These are phyloP conservation scores for Hycleus cichorii DNA, from an alignment of 1,140 invertebrate species.

Conservation along the genomic window DNA sequence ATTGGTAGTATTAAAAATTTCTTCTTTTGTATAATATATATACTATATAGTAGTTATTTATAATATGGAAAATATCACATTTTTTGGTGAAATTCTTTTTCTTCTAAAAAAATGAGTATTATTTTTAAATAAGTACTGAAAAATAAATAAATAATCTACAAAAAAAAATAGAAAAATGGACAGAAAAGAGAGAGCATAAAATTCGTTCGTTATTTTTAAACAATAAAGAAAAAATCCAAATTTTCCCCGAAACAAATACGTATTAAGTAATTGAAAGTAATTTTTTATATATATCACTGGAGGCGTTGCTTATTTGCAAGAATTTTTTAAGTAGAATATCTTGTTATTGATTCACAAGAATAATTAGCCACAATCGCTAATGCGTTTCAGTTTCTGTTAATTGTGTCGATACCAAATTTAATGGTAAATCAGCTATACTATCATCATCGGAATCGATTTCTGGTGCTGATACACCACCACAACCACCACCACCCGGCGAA, in stretches of 20 bases:
- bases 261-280: background rate
- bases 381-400: constrained; percentile 38
- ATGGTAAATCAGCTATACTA: constrained; percentile 35
- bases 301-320: constrained; percentile 1
- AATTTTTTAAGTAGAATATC: constrained; percentile 1
- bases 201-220: too few species aligned
- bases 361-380: constrained; percentile 10
- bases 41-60: background rate
- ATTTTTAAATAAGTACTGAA: constrained; percentile 12
- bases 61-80: constrained; percentile 15
- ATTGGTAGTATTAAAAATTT: background rate
- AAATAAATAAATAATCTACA: background rate
- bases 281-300: constrained; percentile 10
- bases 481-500: constrained; percentile 11
- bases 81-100: background rate
- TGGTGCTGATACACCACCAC: constrained; percentile 25
- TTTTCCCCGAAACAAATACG: background rate
- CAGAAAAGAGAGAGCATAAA: background rate
- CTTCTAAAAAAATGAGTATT: constrained; percentile 7
- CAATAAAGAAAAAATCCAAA: constrained; percentile 2
- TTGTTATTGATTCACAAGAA: background rate
- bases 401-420: constrained; percentile 40
- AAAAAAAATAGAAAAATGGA: constrained; percentile 11
- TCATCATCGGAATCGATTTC: constrained; percentile 38
- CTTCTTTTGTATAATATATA: background rate